phyloP scores from a whole-genome alignment of 2,888 invertebrate genomes.

The Ectobius pallidus region DNA sequence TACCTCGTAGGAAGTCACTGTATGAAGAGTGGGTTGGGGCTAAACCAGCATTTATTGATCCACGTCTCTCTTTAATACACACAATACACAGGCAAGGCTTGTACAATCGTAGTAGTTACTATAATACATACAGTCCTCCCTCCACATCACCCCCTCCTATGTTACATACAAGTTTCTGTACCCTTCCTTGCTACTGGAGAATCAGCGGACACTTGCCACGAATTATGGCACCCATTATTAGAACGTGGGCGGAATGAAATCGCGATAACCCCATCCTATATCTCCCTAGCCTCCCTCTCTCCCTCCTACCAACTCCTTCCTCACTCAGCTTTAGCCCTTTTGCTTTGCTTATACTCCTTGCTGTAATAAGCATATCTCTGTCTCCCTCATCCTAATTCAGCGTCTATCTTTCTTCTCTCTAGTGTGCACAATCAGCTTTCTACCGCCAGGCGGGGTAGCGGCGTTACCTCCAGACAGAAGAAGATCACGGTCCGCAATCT shows the following conservation, averaged over 20 bases:
- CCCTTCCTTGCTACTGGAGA: conserved; percentile 44
- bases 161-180: conserved; percentile 18
- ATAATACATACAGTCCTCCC: conserved; percentile 5
- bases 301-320: conserved; percentile 43
- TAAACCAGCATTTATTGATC: conserved; percentile 8
- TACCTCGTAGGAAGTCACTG: neutral
- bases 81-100: conserved; percentile 15
- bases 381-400: conserved; percentile 17
- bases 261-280: conserved; percentile 55
- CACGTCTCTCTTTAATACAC: neutral
- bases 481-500: conserved; percentile 40
- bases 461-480: conserved; percentile 23
- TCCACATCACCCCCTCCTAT: neutral
- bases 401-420: conserved; percentile 35
- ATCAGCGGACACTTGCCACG: conserved; percentile 65
- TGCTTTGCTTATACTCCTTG: conserved; percentile 23
- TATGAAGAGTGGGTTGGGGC: too few species aligned
- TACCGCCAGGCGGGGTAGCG: neutral
- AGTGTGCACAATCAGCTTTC: conserved; percentile 35
- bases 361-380: conserved; percentile 31
- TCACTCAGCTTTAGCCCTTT: conserved; percentile 35
- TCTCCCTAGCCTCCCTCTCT: conserved; percentile 31
- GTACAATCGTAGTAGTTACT: neutral
- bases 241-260: conserved; percentile 69
- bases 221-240: conserved; percentile 69